A percentile compares a stretch with the other conserved stretches of the same genome.
These are phyloP conservation scores for Sus cebifrons DNA, from an alignment of 2,797 vertebrate genomes.

Conservation along the genomic window DNA sequence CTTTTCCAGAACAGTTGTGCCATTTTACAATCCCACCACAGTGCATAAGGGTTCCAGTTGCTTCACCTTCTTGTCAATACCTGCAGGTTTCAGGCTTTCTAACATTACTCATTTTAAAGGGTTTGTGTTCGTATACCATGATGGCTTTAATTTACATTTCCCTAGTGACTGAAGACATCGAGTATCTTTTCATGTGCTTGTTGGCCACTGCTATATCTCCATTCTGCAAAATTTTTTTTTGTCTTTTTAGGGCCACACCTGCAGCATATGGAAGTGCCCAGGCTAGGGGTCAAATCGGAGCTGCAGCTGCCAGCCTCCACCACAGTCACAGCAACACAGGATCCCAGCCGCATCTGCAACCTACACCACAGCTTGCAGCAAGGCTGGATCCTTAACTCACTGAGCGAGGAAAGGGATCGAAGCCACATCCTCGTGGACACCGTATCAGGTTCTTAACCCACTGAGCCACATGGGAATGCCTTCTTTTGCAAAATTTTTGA, in stretches of 20 bases:
- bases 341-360: too few relatives aligned
- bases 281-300: too few relatives aligned
- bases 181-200: neutral
- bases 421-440: too few relatives aligned
- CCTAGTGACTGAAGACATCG: neutral
- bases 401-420: too few relatives aligned
- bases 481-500: neutral
- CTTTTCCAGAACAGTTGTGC: neutral
- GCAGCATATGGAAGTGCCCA: too few relatives aligned
- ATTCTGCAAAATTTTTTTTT: neutral
- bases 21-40: neutral
- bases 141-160: slow-evolving; percentile 29
- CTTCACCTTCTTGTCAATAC: neutral
- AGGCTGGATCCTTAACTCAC: too few relatives aligned
- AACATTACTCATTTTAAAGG: neutral
- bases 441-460: too few relatives aligned
- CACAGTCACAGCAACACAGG: too few relatives aligned
- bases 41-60: neutral
- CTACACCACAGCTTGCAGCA: too few relatives aligned
- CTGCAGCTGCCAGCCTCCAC: too few relatives aligned
- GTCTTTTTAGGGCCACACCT: too few relatives aligned
- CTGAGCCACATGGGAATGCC: too few relatives aligned
- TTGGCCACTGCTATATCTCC: neutral
- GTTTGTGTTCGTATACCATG: neutral
- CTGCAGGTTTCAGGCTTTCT: neutral